Evolutionary conservation across 2,797 vertebrate species (phyloP).

Genomic region (Morus bassanus): DNA sequence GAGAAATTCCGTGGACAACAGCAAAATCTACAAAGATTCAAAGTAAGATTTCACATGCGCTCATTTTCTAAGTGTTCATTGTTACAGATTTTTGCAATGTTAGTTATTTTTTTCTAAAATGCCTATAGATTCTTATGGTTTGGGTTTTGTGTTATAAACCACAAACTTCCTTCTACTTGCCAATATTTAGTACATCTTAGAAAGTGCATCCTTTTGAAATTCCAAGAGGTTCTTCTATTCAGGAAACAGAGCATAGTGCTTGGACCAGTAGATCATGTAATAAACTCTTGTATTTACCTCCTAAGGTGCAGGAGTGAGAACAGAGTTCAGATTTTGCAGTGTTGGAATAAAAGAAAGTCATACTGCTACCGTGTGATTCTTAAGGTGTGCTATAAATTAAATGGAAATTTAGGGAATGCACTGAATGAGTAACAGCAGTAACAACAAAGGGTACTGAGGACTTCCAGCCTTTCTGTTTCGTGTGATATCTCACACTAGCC

Average conservation of each 20-base stretch:
- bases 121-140: background rate
- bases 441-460: background rate
- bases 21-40: slow-evolving; percentile 57
- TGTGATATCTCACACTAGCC: background rate
- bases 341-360: background rate
- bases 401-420: background rate
- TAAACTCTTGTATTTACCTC: background rate
- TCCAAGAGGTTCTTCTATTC: background rate
- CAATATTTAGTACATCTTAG: background rate
- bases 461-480: background rate
- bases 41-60: slow-evolving; percentile 65
- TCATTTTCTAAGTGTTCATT: background rate
- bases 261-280: background rate
- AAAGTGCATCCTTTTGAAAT: background rate
- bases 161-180: background rate
- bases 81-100: background rate
- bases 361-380: background rate
- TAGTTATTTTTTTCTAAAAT: background rate
- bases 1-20: slow-evolving; percentile 50
- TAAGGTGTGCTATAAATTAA: background rate
- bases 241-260: background rate
- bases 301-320: background rate
- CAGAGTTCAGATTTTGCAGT: background rate
- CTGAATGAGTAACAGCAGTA: background rate
- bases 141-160: background rate